phyloP scores from a whole-genome alignment of 2,888 invertebrate species.

The Amorpha juglandis region DNA sequence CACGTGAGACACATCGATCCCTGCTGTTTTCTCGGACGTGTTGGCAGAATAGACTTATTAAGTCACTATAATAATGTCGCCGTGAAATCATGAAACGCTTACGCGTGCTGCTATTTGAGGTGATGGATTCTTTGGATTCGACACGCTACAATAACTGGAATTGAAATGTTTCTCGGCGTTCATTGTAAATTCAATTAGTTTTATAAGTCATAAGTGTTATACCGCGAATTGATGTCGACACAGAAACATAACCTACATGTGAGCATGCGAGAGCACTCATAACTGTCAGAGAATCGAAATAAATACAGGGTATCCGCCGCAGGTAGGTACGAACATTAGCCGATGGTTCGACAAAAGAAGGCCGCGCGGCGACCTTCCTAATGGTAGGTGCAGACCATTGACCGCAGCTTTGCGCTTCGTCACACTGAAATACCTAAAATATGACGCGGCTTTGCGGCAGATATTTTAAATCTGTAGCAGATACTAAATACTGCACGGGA shows the following conservation, averaged over 20 bases:
- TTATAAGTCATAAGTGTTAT: slow-evolving; percentile 61
- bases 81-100: slow-evolving; percentile 61
- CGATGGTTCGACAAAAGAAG: slow-evolving; percentile 75
- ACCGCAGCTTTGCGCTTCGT: slow-evolving; percentile 62
- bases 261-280: slow-evolving; percentile 77
- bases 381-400: slow-evolving; percentile 74
- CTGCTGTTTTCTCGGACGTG: slow-evolving; percentile 76
- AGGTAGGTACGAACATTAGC: slow-evolving; percentile 57
- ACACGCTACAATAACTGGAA: slow-evolving; percentile 58
- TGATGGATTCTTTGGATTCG: slow-evolving; percentile 56
- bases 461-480: slow-evolving; percentile 28
- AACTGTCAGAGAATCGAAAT: slow-evolving; percentile 77
- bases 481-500: background rate
- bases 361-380: slow-evolving; percentile 81
- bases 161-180: slow-evolving; percentile 53
- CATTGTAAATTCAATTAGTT: slow-evolving; percentile 64
- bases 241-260: slow-evolving; percentile 79
- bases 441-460: slow-evolving; percentile 33
- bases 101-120: slow-evolving; percentile 40
- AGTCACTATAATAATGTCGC: slow-evolving; percentile 71
- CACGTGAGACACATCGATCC: slow-evolving; percentile 59
- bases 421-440: slow-evolving; percentile 54
- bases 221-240: slow-evolving; percentile 71
- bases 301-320: slow-evolving; percentile 74
- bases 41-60: slow-evolving; percentile 73